phyloP scores from a whole-genome alignment of 2,113 vertebrate genomes.

The Sula dactylatra region DNA sequence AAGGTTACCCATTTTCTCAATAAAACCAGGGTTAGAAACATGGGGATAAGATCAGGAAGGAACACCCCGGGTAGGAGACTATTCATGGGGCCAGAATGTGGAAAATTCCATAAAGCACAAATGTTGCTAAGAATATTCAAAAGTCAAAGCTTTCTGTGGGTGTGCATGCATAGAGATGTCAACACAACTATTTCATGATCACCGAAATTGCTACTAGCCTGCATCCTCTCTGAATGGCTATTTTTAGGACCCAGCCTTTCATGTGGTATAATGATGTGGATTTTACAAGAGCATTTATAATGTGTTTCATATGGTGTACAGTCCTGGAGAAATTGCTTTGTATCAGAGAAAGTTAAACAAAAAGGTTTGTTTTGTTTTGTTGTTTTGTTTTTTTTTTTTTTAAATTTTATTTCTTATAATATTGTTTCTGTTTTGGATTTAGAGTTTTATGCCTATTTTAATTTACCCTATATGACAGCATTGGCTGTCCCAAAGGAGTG shows the following conservation, averaged over 20 bases:
- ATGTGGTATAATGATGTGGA: constrained; percentile 80
- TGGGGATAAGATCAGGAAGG: background rate
- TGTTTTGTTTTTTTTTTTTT: background rate
- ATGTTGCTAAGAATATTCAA: constrained; percentile 33
- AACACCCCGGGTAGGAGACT: background rate
- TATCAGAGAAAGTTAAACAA: constrained; percentile 41
- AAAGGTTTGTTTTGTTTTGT: background rate
- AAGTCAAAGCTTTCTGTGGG: constrained; percentile 49
- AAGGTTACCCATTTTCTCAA: background rate
- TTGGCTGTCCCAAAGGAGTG: background rate
- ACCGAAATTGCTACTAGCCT: constrained; percentile 72
- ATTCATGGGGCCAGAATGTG: background rate
- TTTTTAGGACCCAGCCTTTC: constrained; percentile 81
- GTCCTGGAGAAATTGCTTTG: constrained; percentile 48
- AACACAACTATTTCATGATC: constrained; percentile 74
- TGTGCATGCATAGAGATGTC: constrained; percentile 39
- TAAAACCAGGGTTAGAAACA: background rate
- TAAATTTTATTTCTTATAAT: background rate
- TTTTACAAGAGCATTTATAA: constrained; percentile 82
- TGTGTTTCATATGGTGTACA: constrained; percentile 75
- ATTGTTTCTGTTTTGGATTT: background rate
- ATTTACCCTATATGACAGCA: background rate
- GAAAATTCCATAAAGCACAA: constrained; percentile 30
- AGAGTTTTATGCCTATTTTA: background rate
- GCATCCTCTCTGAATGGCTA: constrained; percentile 75